A percentile compares a stretch with the other conserved stretches of the same genome.
These are phyloP conservation scores for Drosophila kohkoa DNA, from an alignment of 1,140 invertebrate genomes.

Conservation along the genomic window DNA sequence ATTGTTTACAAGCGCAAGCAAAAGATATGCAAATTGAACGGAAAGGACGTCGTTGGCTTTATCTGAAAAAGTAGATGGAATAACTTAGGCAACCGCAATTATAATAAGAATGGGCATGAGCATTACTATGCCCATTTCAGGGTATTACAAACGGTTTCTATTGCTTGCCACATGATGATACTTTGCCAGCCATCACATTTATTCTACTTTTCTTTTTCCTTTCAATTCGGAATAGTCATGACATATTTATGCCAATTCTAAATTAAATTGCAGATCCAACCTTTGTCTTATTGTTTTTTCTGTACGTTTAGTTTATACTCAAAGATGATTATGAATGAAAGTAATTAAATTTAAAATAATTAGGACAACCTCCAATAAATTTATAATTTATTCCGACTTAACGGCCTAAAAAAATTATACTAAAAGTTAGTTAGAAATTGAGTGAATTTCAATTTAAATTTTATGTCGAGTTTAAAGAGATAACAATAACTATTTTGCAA, in stretches of 20 bases:
- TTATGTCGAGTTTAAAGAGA: too few species aligned
- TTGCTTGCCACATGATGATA: slow-evolving; percentile 1
- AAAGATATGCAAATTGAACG: slow-evolving; percentile 24
- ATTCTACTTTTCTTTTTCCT: neutral
- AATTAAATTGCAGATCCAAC: too few species aligned
- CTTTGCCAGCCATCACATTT: neutral
- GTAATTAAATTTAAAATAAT: too few species aligned
- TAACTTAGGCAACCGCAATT: slow-evolving; percentile 25
- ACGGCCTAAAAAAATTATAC: too few species aligned
- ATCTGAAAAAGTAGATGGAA: slow-evolving; percentile 11
- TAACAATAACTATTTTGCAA: too few species aligned
- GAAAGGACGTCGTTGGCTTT: slow-evolving; percentile 2
- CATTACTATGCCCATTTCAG: slow-evolving; percentile 8
- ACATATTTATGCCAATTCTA: too few species aligned
- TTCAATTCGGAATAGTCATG: neutral
- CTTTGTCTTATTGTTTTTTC: neutral
- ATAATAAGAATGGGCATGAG: slow-evolving; percentile 15
- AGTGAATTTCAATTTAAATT: too few species aligned
- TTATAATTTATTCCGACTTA: too few species aligned
- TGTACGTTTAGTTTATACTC: too few species aligned
- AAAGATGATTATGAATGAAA: too few species aligned
- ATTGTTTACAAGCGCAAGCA: slow-evolving; percentile 28
- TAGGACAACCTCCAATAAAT: too few species aligned
- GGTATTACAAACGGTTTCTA: slow-evolving; percentile 7
- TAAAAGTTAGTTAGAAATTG: too few species aligned